Evolutionary conservation across 2,113 vertebrate genomes (phyloP).

Genomic region (Phasianus colchicus): DNA sequence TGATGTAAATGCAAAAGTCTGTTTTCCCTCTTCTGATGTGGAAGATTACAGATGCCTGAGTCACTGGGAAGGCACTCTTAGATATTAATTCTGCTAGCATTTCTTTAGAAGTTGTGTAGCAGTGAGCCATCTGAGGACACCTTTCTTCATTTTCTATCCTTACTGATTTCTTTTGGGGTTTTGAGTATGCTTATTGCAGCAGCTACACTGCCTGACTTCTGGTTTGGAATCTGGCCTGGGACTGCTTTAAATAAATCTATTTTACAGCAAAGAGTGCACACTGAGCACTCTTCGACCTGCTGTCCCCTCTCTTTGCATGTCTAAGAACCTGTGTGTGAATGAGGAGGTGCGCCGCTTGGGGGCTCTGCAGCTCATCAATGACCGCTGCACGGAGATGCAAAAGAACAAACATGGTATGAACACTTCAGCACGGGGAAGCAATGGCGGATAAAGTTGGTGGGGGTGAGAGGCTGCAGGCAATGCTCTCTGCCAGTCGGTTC

Average conservation of each 20-base stretch:
- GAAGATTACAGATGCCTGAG: not conserved
- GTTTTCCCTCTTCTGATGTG: not conserved
- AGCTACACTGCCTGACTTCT: not conserved
- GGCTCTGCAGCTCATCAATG: conserved; percentile 90
- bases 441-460: not conserved
- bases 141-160: not conserved
- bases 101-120: not conserved
- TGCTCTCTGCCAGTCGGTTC: not conserved
- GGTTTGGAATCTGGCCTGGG: not conserved
- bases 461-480: not conserved
- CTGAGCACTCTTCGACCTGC: not conserved
- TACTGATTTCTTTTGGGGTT: not conserved
- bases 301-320: not conserved
- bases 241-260: not conserved
- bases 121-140: not conserved
- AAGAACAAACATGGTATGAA: conserved; percentile 88
- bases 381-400: conserved; percentile 95
- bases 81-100: not conserved
- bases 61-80: not conserved
- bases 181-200: not conserved
- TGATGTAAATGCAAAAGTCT: not conserved
- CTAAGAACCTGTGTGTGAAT: conserved; percentile 92
- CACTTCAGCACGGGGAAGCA: not conserved
- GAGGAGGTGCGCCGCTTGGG: conserved; percentile 87
- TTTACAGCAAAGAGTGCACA: not conserved